phyloP scores from a whole-genome alignment of 2,888 invertebrate genomes.

The Dryobotodes eremita region DNA sequence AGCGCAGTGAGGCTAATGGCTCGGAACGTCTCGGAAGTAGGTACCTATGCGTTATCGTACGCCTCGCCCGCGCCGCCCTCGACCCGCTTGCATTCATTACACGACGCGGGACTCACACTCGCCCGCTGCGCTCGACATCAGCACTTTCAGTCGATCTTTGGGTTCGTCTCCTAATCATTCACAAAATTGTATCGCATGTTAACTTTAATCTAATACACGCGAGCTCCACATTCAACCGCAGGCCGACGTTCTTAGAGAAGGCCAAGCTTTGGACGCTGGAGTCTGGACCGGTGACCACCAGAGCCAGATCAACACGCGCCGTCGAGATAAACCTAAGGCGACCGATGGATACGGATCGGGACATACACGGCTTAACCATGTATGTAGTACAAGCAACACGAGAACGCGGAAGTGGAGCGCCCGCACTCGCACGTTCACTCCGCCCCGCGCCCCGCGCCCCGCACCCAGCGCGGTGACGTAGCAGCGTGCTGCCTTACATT shows the following conservation, averaged over 20 bases:
- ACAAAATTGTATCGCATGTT: background rate
- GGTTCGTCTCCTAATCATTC: too few relatives aligned
- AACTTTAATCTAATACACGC: background rate
- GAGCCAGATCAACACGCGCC: background rate
- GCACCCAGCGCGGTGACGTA: background rate
- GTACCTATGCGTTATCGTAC: constrained; percentile 77
- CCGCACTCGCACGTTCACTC: constrained; percentile 33
- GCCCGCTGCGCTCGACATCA: constrained; percentile 10
- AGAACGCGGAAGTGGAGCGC: constrained; percentile 63
- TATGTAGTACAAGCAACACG: constrained; percentile 31
- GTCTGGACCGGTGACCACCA: background rate
- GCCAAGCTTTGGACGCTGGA: background rate
- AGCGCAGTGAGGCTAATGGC: constrained; percentile 83
- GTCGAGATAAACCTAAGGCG: constrained; percentile 12
- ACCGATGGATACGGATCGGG: constrained; percentile 21
- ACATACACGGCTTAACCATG: constrained; percentile 26
- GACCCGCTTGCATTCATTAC: constrained; percentile 80
- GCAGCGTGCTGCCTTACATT: constrained; percentile 11
- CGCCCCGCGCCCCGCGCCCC: too few relatives aligned
- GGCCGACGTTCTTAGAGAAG: background rate
- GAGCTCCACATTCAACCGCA: background rate
- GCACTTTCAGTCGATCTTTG: background rate
- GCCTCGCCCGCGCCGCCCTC: constrained; percentile 68
- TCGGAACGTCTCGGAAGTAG: constrained; percentile 86
- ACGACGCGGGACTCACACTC: constrained; percentile 35